These are phyloP conservation scores for Aspiorhynchus laticeps DNA, from an alignment of 2,113 vertebrate genomes.

Conservation along the genomic window DNA sequence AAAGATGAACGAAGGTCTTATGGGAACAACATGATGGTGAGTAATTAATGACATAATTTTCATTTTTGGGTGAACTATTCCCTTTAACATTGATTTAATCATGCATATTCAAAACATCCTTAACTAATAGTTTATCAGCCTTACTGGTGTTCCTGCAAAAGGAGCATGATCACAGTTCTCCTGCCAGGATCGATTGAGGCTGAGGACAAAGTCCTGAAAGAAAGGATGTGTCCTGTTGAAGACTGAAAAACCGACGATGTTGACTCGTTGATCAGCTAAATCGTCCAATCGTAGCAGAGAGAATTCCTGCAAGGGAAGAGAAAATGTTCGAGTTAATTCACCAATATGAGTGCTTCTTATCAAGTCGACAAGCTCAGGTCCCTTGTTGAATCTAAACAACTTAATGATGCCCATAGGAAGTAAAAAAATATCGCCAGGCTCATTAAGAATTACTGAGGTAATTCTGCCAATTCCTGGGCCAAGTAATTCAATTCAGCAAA, in stretches of 20 bases:
- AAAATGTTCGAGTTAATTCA: constrained; percentile 40
- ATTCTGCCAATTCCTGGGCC: constrained; percentile 15
- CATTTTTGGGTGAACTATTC: not conserved
- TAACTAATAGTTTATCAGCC: constrained; percentile 47
- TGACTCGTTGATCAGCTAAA: constrained; percentile 86
- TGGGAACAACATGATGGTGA: no score
- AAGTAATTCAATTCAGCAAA: constrained; percentile 20
- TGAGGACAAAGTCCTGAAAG: constrained; percentile 93
- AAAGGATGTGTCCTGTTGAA: constrained; percentile 95
- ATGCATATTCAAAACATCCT: not conserved
- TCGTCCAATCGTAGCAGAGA: constrained; percentile 89
- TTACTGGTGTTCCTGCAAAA: constrained; percentile 92
- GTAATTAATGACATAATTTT: no score
- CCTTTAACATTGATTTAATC: not conserved
- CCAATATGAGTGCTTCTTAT: constrained; percentile 7
- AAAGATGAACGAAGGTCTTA: no score
- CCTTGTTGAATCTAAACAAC: constrained; percentile 27
- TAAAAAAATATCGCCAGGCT: constrained; percentile 36
- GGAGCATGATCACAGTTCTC: constrained; percentile 97
- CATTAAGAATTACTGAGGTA: constrained; percentile 22
- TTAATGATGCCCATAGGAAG: constrained; percentile 31
- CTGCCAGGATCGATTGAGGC: constrained; percentile 97
- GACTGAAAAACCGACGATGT: constrained; percentile 95
- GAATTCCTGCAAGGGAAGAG: constrained; percentile 82
- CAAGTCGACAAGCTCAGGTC: not conserved